Conservation (phyloP, 2,888 invertebrate species). For the Malthinus flaveolus region DNA sequence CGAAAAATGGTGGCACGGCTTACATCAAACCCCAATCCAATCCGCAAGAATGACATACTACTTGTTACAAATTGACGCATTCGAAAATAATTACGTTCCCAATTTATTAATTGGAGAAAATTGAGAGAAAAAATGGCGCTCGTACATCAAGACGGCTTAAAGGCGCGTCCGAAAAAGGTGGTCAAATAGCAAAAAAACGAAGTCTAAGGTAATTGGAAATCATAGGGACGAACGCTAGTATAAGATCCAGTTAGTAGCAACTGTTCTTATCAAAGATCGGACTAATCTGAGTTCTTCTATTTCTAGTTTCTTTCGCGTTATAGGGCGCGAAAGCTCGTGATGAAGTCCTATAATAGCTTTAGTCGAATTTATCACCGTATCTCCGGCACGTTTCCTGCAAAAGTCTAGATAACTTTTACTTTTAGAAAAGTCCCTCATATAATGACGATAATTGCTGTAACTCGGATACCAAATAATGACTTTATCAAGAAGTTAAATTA, state of each 20-base stretch:
- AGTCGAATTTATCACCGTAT: conserved; percentile 49
- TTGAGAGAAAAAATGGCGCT: conserved; percentile 22
- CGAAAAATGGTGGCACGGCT: conserved; percentile 10
- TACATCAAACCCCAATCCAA: not conserved
- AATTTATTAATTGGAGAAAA: no score
- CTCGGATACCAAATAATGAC: conserved; percentile 47
- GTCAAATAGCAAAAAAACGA: conserved; percentile 34
- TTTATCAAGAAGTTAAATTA: conserved; percentile 48
- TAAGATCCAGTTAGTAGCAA: conserved; percentile 34
- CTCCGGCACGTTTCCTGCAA: conserved; percentile 47
- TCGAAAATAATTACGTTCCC: no score
- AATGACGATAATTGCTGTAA: conserved; percentile 49
- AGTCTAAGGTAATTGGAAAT: conserved; percentile 41
- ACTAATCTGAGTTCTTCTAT: conserved; percentile 51
- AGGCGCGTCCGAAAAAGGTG: conserved; percentile 18
- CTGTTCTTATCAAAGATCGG: conserved; percentile 48
- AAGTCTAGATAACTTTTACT: conserved; percentile 42
- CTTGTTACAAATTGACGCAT: no score
- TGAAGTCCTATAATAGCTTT: conserved; percentile 49
- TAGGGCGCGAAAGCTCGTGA: conserved; percentile 45
- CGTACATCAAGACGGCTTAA: conserved; percentile 39
- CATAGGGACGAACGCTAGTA: conserved; percentile 24
- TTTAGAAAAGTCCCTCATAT: conserved; percentile 44
- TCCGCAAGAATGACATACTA: not conserved
- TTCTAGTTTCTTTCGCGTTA: conserved; percentile 49